Percentiles rank a stretch among this genome's conserved stretches.
Evolutionary conservation across 2,888 invertebrate genomes (phyloP).

Genomic region (Pollenia amentaria): DNA sequence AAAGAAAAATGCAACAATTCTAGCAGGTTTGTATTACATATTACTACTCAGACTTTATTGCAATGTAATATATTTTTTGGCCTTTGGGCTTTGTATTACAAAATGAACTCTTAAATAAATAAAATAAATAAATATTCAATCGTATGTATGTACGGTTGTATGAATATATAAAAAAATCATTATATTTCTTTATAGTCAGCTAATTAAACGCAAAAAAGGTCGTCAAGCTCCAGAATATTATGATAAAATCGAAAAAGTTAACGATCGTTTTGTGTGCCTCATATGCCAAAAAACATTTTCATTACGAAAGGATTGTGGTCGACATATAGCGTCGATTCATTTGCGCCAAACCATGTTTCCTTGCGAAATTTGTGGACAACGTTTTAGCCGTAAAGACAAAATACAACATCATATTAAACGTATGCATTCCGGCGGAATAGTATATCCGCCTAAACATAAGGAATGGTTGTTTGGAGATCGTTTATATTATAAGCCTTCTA

Average conservation of each 20-base stretch:
- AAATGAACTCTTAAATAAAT: no score
- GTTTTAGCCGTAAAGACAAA: constrained; percentile 80
- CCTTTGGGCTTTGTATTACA: no score
- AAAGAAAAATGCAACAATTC: neutral
- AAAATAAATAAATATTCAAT: no score
- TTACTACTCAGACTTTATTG: no score
- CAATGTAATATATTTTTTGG: no score
- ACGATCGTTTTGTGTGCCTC: constrained; percentile 79
- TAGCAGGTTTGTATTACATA: constrained; percentile 12
- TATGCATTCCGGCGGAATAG: constrained; percentile 59
- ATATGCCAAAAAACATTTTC: constrained; percentile 82
- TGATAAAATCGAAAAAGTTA: constrained; percentile 67
- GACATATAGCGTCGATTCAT: constrained; percentile 80
- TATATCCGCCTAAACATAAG: constrained; percentile 76
- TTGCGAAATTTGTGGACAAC: constrained; percentile 78
- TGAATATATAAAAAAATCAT: no score
- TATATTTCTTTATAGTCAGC: constrained; percentile 15
- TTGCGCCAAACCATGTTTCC: constrained; percentile 76
- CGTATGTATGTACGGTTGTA: neutral
- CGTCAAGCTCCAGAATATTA: constrained; percentile 75
- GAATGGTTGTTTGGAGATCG: constrained; percentile 80
- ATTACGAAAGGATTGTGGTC: constrained; percentile 81
- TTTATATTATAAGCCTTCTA: constrained; percentile 77
- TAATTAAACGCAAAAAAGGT: constrained; percentile 76
- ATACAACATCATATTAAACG: constrained; percentile 78